Evolutionary conservation across 2,113 vertebrate genomes (phyloP).

Genomic region (Neodon shergylaensis): DNA sequence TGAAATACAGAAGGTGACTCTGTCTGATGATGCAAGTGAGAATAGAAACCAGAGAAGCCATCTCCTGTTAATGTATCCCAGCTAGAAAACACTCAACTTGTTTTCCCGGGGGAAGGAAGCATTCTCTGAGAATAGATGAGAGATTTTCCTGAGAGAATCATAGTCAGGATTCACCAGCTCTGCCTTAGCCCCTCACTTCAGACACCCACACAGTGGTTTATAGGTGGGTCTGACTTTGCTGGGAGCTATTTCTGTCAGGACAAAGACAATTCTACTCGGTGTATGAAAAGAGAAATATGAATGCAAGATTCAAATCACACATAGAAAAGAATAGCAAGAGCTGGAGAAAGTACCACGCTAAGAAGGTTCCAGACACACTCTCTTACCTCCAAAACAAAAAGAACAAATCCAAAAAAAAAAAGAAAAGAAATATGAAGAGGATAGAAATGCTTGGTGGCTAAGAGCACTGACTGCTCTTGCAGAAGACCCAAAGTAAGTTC

Average conservation of each 20-base stretch:
- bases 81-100: background rate
- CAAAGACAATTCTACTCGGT: background rate
- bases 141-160: background rate
- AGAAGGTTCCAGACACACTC: background rate
- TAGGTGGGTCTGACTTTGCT: background rate
- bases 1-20: background rate
- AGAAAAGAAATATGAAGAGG: background rate
- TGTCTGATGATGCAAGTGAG: background rate
- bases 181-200: fast-evolving
- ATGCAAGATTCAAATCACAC: slow-evolving; percentile 9
- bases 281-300: background rate
- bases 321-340: background rate
- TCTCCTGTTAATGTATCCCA: background rate
- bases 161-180: background rate
- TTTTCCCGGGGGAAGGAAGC: background rate
- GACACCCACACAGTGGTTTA: background rate
- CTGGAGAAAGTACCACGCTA: background rate
- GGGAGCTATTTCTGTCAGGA: background rate
- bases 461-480: too few species aligned
- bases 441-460: background rate
- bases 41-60: background rate
- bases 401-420: slow-evolving; percentile 21
- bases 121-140: background rate
- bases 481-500: background rate
- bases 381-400: background rate